Conservation (phyloP, 2,797 vertebrate species). For the Gorsachius magnificus region DNA sequence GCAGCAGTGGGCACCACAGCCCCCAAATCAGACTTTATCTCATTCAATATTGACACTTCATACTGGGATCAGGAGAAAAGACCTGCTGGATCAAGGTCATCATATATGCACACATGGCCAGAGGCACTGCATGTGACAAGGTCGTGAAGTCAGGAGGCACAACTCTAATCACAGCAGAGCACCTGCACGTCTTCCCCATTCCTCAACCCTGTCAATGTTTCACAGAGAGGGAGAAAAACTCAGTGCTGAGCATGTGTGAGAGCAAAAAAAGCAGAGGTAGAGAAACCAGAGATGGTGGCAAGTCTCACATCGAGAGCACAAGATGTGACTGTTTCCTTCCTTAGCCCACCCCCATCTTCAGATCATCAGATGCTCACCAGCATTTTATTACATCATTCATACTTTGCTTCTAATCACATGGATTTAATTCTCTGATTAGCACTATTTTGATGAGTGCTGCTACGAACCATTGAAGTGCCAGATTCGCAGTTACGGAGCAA, state of each 20-base stretch:
- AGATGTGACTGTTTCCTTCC: neutral
- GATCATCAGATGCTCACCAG: neutral
- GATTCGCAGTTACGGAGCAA: accelerated
- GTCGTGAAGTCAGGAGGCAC: neutral
- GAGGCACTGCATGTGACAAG: neutral
- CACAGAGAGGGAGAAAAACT: neutral
- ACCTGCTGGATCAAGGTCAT: neutral
- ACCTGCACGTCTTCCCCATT: accelerated
- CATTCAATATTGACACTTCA: neutral
- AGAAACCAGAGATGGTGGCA: neutral
- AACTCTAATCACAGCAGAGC: neutral
- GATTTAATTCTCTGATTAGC: conserved; percentile 27
- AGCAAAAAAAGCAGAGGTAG: neutral
- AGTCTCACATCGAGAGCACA: neutral
- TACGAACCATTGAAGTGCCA: neutral
- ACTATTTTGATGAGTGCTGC: neutral
- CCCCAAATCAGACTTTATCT: neutral
- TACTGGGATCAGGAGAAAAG: neutral
- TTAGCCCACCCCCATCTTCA: neutral
- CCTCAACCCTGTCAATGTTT: neutral
- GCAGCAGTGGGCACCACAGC: neutral
- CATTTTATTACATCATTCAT: neutral
- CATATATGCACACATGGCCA: neutral
- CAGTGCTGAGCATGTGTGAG: neutral
- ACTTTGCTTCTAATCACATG: conserved; percentile 6